Percentiles rank a stretch among this genome's conserved stretches.
Evolutionary conservation across 1,140 invertebrate species (phyloP).

Genomic region (Colletes gigas): DNA sequence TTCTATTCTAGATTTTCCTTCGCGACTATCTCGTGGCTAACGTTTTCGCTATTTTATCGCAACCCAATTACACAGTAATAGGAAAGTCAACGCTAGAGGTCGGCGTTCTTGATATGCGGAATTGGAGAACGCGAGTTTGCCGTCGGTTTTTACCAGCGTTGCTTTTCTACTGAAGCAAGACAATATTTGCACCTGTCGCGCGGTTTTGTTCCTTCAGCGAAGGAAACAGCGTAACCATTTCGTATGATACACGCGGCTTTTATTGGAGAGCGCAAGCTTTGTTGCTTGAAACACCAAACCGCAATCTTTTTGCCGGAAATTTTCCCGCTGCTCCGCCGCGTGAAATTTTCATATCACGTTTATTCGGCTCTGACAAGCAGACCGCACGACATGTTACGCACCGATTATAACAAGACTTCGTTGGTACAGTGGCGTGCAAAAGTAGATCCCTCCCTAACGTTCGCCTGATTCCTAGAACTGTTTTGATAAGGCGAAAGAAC

Average conservation of each 20-base stretch:
- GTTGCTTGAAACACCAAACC: background rate
- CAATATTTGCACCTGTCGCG: constrained; percentile 35
- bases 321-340: background rate
- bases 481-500: no score
- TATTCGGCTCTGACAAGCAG: background rate
- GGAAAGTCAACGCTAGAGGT: background rate
- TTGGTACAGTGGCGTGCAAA: no score
- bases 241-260: constrained; percentile 30
- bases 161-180: background rate
- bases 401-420: no score
- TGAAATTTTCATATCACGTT: constrained; percentile 44
- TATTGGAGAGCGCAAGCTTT: background rate
- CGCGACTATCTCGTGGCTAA: background rate
- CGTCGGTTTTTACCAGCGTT: background rate
- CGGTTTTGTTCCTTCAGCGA: background rate
- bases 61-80: constrained; percentile 6
- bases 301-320: constrained; percentile 22
- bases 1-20: background rate
- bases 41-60: background rate
- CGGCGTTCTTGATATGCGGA: constrained; percentile 2
- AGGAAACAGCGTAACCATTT: constrained; percentile 2
- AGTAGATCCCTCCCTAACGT: no score
- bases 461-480: no score
- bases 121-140: background rate
- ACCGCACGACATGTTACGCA: no score